These are phyloP conservation scores for Euproctis similis DNA, from an alignment of 2,888 invertebrate genomes.

Conservation along the genomic window DNA sequence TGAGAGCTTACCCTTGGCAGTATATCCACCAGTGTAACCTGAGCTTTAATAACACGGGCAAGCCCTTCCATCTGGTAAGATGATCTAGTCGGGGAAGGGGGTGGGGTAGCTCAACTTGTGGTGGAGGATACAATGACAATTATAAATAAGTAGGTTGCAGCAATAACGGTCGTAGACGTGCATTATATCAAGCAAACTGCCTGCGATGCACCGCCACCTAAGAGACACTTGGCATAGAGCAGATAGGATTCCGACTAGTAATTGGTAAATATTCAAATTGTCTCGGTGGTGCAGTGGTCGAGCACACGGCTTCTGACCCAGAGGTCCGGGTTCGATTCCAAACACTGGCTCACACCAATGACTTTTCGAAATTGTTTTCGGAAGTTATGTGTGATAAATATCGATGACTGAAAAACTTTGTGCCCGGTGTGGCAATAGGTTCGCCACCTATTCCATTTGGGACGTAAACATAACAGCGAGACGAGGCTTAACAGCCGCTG, in stretches of 20 bases:
- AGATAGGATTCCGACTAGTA: conserved; percentile 15
- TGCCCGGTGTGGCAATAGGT: no score
- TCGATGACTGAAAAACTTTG: no score
- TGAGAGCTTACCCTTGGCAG: conserved; percentile 35
- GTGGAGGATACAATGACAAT: conserved; percentile 59
- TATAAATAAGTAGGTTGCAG: conserved; percentile 72
- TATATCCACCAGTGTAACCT: conserved; percentile 22
- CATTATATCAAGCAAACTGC: conserved; percentile 72
- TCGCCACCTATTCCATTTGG: no score
- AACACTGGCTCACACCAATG: no score
- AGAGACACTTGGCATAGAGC: conserved; percentile 48
- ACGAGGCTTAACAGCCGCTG: no score
- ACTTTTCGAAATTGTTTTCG: no score
- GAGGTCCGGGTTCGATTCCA: no score
- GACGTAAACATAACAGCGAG: no score
- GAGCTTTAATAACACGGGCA: conserved; percentile 22
- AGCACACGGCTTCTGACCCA: no score
- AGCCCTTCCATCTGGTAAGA: conserved; percentile 7
- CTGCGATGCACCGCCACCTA: conserved; percentile 67
- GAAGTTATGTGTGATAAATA: no score
- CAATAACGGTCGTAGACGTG: conserved; percentile 68
- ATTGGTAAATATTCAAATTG: neutral
- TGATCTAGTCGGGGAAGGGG: conserved; percentile 15
- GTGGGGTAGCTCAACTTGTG: conserved; percentile 29
- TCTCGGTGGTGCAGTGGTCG: no score